Evolutionary conservation across 1,140 invertebrate species (phyloP), one percentile per base, ranked within the genome.

Genomic region (Drosophila saltans): DNA sequence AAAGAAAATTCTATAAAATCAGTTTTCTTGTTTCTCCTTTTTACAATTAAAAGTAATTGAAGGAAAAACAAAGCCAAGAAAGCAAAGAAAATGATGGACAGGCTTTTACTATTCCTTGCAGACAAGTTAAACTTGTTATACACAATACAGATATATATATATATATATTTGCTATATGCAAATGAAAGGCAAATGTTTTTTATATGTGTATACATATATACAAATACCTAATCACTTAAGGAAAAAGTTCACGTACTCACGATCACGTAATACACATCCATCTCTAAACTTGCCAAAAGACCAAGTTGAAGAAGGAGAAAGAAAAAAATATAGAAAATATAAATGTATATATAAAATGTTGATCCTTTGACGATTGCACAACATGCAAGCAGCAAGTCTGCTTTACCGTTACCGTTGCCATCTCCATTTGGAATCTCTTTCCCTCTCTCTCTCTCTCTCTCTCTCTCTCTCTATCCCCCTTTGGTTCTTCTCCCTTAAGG

Each of bases 301-400:
- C 57, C 57, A 52, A 52, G 24, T 26, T 5, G 11, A 56, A 55
- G 9, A 3, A 28, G 7, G 24, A 4, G 26, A 56, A 56, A 55
- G 28, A 55, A 55, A 9, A 55, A 11, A 55, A 36, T 36, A 36
- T 36, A 36, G 3, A 36, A 36, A 4, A 36, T 36, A 36, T 36
- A 7, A 6, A 36, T 36, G 33, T 36, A 36, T 36, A 30, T 30
- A 80, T 61, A 70, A 83, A 75, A 69, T 81, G 79, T 88, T 88
- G 83, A 86, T 86, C 83, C 83, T 86, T 88, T 86, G 83, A 83
- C 84, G 84, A 88, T 88, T 89, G 83, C 76, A 78, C 75, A 72
- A 78, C 67, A 77, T 77, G 62, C 75, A 71, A 16, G 45, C 43
- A 21, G 43, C 16, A 24, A 52, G 45, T 52, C 45, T 52, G 8